phyloP scores from a whole-genome alignment of 92 coral and sea anemone genomes.

The Diadumene lineata region DNA sequence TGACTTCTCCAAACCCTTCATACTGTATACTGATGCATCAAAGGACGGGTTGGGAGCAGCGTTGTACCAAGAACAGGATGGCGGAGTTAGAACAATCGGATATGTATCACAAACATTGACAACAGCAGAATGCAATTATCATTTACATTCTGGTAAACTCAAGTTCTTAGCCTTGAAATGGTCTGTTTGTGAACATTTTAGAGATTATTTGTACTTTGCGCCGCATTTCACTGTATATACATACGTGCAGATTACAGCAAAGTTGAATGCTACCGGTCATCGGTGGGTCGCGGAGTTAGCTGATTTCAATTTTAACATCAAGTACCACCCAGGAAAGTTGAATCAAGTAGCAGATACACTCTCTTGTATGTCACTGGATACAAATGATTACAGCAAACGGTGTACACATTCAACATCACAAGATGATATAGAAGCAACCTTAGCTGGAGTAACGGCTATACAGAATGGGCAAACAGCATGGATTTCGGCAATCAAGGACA shows the following conservation, averaged over 20 bases:
- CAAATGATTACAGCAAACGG: neutral
- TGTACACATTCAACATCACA: neutral
- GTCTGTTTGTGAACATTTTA: constrained; percentile 54
- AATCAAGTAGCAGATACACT: constrained; percentile 37
- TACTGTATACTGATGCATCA: constrained; percentile 44
- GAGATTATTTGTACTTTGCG: constrained; percentile 49
- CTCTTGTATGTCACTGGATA: neutral
- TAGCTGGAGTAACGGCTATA: constrained; percentile 35
- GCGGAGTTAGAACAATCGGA: constrained; percentile 28
- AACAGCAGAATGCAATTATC: constrained; percentile 46
- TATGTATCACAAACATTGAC: constrained; percentile 44
- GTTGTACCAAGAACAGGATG: constrained; percentile 36
- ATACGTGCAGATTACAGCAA: constrained; percentile 37
- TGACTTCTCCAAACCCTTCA: constrained; percentile 31
- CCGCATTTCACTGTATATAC: constrained; percentile 43
- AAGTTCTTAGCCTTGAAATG: constrained; percentile 59
- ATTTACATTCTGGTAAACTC: constrained; percentile 46
- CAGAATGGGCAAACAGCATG: constrained; percentile 8
- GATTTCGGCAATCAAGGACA: neutral
- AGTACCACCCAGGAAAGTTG: constrained; percentile 42
- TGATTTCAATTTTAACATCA: constrained; percentile 51
- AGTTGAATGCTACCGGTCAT: constrained; percentile 54
- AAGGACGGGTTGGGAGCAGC: constrained; percentile 39
- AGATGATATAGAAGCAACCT: neutral
- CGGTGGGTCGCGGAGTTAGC: constrained; percentile 63